Evolutionary conservation across 1,140 invertebrate species (phyloP), one percentile per base, ranked within the genome.

Genomic region (Heterodera carotae): DNA sequence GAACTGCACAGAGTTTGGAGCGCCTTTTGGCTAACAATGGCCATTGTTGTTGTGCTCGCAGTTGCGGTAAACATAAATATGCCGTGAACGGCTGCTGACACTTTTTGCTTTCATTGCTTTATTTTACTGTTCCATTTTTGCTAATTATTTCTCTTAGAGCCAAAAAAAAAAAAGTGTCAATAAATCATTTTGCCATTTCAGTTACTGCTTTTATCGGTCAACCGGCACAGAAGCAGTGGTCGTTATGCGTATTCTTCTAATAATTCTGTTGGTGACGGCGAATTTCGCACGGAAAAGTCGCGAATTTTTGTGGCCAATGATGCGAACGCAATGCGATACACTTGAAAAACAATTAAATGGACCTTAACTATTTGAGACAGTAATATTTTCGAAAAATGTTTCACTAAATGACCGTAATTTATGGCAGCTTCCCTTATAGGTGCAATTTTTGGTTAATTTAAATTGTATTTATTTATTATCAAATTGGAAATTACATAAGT

Each of bases 21-120:
- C 25, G 69, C 76, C 64, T 77, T 77, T 62, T 77, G 76, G 76
- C 64, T 77, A 15, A 64, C 67, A 59, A 18, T 75, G 72, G 6
- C 31, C 31, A 48, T 75, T 18, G 56, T 39, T 36, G 34, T 74
- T 8, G 43, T 77, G 39, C 67, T 77, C 25, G 25, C 69, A 29
- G 68, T 77, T 39, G 48, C 29, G 48, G 68, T 77, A 34, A 34
- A 25, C 62, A 34, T 66, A 18, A 29, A 34, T 34, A n/a, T n/a
- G n/a, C n/a, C n/a, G n/a, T n/a, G n/a, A n/a, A n/a, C n/a, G n/a
- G n/a, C n/a, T n/a, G n/a, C n/a, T 66, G 12, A 43, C 39, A 43
- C 39, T 43, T 43, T 8, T 43, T 43, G 6, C 39, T 43, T 43
- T 43, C 12, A 43, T n/a, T n/a, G n/a, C 12, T 43, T 12, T 0